Conservation (phyloP, 2,113 vertebrate species). For the Mohoua ochrocephala region DNA sequence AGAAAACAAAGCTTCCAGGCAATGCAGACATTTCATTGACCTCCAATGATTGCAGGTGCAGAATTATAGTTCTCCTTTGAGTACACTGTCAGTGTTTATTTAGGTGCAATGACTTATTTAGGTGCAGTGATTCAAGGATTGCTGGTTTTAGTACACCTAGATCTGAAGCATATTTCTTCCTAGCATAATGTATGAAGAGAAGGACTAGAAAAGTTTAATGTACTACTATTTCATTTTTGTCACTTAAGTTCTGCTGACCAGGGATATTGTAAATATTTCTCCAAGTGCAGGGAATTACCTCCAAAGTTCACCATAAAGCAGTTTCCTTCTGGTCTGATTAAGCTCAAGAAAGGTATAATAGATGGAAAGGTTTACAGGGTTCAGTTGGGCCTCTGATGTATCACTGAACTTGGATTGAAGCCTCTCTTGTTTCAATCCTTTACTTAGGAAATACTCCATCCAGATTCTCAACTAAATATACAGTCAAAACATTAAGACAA, state of each 20-base stretch:
- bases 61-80: constrained; percentile 51
- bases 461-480: not conserved
- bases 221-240: not conserved
- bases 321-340: not conserved
- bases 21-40: constrained; percentile 36
- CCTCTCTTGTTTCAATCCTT: not conserved
- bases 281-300: not conserved
- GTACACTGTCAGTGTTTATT: constrained; percentile 31
- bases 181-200: not conserved
- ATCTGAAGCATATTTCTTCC: not conserved
- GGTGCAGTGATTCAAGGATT: not conserved
- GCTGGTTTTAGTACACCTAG: not conserved
- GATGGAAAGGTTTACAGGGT: not conserved
- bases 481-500: not conserved
- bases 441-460: not conserved
- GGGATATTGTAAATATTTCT: not conserved
- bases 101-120: constrained; percentile 1
- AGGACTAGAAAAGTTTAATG: not conserved
- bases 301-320: not conserved
- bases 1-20: constrained; percentile 34
- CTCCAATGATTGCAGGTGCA: constrained; percentile 20
- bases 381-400: not conserved
- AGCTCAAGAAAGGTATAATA: not conserved
- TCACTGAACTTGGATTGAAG: not conserved
- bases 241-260: not conserved